Base-by-base conservation (phyloP, 2,888 invertebrate genomes). In the Calliopum simillimum region DNA sequence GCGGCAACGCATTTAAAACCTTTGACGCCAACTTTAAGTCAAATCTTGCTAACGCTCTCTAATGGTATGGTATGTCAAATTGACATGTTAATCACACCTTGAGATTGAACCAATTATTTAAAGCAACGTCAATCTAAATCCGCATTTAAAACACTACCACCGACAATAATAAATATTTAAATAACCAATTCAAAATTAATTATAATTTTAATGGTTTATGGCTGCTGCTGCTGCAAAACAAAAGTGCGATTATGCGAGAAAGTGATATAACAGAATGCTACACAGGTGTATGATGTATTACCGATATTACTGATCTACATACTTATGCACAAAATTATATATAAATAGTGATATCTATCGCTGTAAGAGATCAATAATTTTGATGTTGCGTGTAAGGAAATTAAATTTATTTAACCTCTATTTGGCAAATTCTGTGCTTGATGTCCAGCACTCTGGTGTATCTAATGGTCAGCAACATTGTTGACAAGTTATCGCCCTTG, bases 121-220 rank as follows among this genome's bases (percentile, higher is more conserved):
- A 58, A 41, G 16, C 41, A 25, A 58, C 12, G 58, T 25, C 58
- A 58, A 58, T 41, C 11, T 19, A 62, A 46, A 21, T 62, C 46
- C 62, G 47, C 43, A 13, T 41, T 13, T 55, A 41, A 41, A 8
- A n/a, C n/a, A n/a, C n/a, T n/a, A n/a, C n/a, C 13, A 33, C 33
- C 43, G 41, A 59, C 59, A 41, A 59, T n/a, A 59, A 59, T 59
- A 59, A 59, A 59, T 59, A 59, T 59, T 59, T 59, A 59, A 59
- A 59, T 59, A 43, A 59, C 16, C 33, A 33, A 59, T 19, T 59
- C 59, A n/a, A 59, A 33, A 33, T 59, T 43, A 59, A 43, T 59
- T 59, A 59, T 43, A 41, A 33, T 33, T 58, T 58, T n/a, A 33
- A 58, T 58, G 33, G 16, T 14, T 23, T 53, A 33, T 53, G 23